These are phyloP conservation scores for Parthenolecanium corni DNA, from an alignment of 2,888 invertebrate species.

Conservation along the genomic window DNA sequence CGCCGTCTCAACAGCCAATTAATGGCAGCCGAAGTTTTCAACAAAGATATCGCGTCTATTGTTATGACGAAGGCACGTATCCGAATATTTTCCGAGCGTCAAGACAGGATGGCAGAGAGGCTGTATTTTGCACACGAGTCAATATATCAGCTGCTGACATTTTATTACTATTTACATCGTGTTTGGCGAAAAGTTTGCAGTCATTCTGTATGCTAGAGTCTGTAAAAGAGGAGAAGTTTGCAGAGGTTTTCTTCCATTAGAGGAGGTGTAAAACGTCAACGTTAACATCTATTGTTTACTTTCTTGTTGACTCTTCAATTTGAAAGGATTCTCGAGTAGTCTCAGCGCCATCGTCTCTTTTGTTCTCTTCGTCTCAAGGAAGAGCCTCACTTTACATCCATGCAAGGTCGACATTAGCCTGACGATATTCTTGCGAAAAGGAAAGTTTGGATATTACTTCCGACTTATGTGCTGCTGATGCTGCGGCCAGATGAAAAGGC, in stretches of 20 bases:
- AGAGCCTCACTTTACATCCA: too few relatives aligned
- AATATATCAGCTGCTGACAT: not conserved
- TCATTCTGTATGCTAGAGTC: not conserved
- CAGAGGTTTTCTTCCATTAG: slow-evolving; percentile 2
- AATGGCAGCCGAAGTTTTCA: too few relatives aligned
- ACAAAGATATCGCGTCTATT: too few relatives aligned
- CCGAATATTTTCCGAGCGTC: too few relatives aligned
- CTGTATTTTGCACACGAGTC: too few relatives aligned
- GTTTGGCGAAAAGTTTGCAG: slow-evolving; percentile 2
- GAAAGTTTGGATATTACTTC: slow-evolving; percentile 29
- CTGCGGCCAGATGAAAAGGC: not conserved
- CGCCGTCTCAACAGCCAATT: too few relatives aligned
- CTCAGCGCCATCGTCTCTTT: not conserved
- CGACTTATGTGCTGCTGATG: not conserved
- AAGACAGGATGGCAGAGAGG: too few relatives aligned
- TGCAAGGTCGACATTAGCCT: slow-evolving; percentile 7
- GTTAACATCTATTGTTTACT: slow-evolving; percentile 25
- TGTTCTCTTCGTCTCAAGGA: too few relatives aligned
- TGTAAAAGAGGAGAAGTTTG: not conserved
- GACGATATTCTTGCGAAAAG: slow-evolving; percentile 19
- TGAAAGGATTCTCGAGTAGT: slow-evolving; percentile 27
- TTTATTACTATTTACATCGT: slow-evolving; percentile 25
- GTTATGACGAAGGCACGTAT: too few relatives aligned
- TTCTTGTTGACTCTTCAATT: slow-evolving; percentile 28
- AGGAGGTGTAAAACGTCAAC: slow-evolving; percentile 25